Base-by-base conservation (phyloP, 2,113 vertebrate genomes). In the Cygnus buccinator region DNA sequence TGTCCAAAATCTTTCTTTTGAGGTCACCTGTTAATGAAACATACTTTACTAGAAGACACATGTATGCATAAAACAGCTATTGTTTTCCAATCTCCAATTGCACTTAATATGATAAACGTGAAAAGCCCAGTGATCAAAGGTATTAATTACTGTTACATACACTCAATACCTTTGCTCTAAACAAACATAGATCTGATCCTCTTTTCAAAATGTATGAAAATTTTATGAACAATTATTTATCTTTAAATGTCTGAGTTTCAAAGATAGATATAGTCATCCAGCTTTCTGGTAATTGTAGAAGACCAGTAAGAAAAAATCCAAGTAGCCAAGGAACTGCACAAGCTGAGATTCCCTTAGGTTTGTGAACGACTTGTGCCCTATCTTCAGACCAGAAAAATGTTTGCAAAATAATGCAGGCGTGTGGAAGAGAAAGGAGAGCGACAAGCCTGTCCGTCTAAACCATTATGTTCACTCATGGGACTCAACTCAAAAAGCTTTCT, bases 161-260 rank as follows among this genome's bases (percentile, higher is more conserved):
- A 18, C 44, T 25, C 52, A 75, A 78, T 86, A 44, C 16, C 18
- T 72, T 81, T 66, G 10, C 58, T 89, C 6, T 58, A 92, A 84
- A 70, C n/a, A 50, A 73, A 44, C 20, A 9, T 26, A 63, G 61
- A 89, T 88, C 26, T 57, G 57, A 90, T 93, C 39, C 20, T 71
- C 39, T 93, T 90, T 72, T 88, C 78, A 81, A n/a, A 61, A 35
- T 58, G 39, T 11, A 22, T 81, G 70, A 92, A 68, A 76, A 78
- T 92, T 87, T 94, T 90, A 68, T 35, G 50, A 67, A 61, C 5
- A 15, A 72, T 46, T 74, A 61, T 65, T 92, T 87, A 86, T 80
- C 73, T 94, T 37, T 19, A 74, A 28, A 54, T 58, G 65, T 91
- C 87, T 87, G 55, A n/a, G 20, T 96, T 93, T 88, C 87, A 83